Evolutionary conservation across 1,140 invertebrate genomes (phyloP), one percentile per base, ranked within the genome.

Genomic region (Galleria mellonella): DNA sequence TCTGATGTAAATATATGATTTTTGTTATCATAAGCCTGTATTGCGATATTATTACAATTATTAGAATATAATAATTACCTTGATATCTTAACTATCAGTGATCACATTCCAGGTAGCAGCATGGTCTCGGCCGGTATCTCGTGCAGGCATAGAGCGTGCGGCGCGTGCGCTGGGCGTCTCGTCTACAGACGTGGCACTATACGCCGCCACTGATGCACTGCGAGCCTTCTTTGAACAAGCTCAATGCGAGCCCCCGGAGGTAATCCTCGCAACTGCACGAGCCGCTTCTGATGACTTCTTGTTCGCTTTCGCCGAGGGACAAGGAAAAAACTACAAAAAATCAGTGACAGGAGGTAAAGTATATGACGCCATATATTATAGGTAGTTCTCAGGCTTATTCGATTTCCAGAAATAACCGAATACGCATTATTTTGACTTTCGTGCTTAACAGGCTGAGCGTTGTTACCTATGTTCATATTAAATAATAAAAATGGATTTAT

Each of bases 81-180:
- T 6, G 2, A 23, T 23, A 3, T 23, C 17, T 23, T 23, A 3
- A 23, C 6, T 23, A 23, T 2, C 17, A 23, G 17, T 23, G 2
- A 23, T 3, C 17, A 6, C 17, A 44, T 47, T 47, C 1, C 36
- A 83, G 79, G 91, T 93, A 0, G 89, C 94, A 1, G 89, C 91
- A 2, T 95, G 94, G 90, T 93, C 93, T 0, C 89, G 91, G 0
- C 89, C 91, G 0, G 88, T 95, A 0, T 47, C 76, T 4, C 75
- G 66, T 1, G 64, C 58, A 0, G 73, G 88, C 23, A 71, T 91
- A 3, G 81, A 81, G 30, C 84, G 87, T 35, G 90, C 92, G 12
- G 88, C 90, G 0, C 87, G 82, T 11, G 87, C 88, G 3, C 88
- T 90, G 0, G 89, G 90, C 1, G 89, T 92, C 0, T 88, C 90